A percentile compares a stretch with the other conserved stretches of the same genome.
Evolutionary conservation across 2,797 vertebrate genomes (phyloP).

Genomic region (Apogon talboti): DNA sequence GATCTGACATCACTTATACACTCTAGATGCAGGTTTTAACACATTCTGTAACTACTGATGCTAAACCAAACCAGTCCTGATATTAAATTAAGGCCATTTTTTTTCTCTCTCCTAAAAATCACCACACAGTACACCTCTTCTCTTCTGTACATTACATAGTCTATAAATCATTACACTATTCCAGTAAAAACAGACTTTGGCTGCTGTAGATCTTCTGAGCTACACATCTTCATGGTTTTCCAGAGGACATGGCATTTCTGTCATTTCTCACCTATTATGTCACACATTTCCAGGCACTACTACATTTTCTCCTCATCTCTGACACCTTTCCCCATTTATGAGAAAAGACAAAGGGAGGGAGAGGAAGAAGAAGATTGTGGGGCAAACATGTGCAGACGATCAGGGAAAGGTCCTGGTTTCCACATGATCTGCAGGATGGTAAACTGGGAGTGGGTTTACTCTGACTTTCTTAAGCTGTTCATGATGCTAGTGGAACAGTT

Average conservation of each 20-base stretch:
- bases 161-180: too few species aligned
- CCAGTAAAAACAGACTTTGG: not conserved
- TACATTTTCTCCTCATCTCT: conserved; percentile 8
- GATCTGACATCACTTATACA: not conserved
- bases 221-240: conserved; percentile 17
- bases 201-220: conserved; percentile 4
- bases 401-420: conserved; percentile 40
- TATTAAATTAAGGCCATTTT: not conserved
- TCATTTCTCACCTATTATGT: conserved; percentile 15
- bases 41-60: not conserved
- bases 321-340: conserved; percentile 42
- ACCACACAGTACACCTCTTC: too few species aligned
- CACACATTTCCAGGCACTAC: conserved; percentile 40
- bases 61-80: not conserved
- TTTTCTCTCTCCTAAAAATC: too few species aligned
- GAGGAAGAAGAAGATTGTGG: conserved; percentile 7
- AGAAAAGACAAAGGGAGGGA: conserved; percentile 20
- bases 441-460: conserved; percentile 13
- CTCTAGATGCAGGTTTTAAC: not conserved
- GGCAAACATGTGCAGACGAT: conserved; percentile 42
- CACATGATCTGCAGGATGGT: conserved; percentile 29
- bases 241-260: conserved; percentile 3
- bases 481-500: not conserved
- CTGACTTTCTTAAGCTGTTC: not conserved
- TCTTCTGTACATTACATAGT: too few species aligned